Evolutionary conservation across 1,140 invertebrate genomes (phyloP).

Genomic region (Ips typographus): DNA sequence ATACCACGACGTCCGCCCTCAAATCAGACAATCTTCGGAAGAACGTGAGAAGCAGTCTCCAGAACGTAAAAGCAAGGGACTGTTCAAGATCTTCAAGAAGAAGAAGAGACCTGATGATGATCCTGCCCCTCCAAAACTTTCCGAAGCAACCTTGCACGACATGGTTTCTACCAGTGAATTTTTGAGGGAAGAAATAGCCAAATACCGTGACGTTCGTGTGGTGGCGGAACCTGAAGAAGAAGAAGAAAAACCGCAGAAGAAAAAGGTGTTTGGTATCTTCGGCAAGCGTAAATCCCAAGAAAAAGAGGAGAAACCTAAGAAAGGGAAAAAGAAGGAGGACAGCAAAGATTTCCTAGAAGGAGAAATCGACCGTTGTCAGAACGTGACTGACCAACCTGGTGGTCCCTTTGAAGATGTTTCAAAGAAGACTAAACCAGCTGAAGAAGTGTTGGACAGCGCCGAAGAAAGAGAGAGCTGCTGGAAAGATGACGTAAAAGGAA

Average conservation of each 20-base stretch:
- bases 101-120: slow-evolving; percentile 13
- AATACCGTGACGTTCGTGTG: slow-evolving; percentile 30
- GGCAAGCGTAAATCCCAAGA: slow-evolving; percentile 39
- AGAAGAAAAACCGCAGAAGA: slow-evolving; percentile 34
- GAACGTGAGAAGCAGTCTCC: neutral
- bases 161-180: slow-evolving; percentile 30
- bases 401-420: slow-evolving; percentile 37
- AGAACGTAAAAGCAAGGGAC: slow-evolving; percentile 21
- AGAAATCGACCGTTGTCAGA: slow-evolving; percentile 41
- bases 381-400: slow-evolving; percentile 24
- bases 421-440: slow-evolving; percentile 40
- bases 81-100: slow-evolving; percentile 37
- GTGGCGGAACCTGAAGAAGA: slow-evolving; percentile 10
- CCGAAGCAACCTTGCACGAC: slow-evolving; percentile 15
- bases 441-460: slow-evolving; percentile 13
- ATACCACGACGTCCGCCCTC: slow-evolving; percentile 39
- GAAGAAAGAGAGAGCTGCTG: slow-evolving; percentile 20
- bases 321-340: slow-evolving; percentile 23
- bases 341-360: slow-evolving; percentile 42
- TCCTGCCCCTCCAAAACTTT: slow-evolving; percentile 14
- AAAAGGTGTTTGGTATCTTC: slow-evolving; percentile 35
- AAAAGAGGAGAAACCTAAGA: slow-evolving; percentile 19
- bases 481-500: slow-evolving; percentile 22
- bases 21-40: neutral
- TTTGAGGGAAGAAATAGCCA: slow-evolving; percentile 33